Evolutionary conservation across 30 jellyfish, hydroid and myxozoan species (phyloP).

Genomic region (Rhopilema esculentum): DNA sequence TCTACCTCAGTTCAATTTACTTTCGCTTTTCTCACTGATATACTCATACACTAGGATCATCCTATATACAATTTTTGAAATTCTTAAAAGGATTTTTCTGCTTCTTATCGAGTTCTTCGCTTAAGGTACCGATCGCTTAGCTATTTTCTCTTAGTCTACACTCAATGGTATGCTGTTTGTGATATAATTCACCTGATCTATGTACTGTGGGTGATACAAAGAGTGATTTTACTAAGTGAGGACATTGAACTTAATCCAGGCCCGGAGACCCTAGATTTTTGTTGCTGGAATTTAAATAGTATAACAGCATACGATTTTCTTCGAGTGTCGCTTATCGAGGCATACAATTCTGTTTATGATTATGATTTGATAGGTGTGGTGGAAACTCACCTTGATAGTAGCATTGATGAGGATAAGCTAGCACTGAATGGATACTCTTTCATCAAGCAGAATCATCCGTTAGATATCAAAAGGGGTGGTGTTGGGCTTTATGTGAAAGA

Average conservation of each 20-base stretch:
- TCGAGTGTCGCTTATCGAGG: constrained; percentile 54
- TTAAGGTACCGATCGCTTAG: no score
- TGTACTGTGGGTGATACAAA: no score
- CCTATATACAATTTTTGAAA: no score
- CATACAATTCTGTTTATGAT: constrained; percentile 64
- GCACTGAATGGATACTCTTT: constrained; percentile 58
- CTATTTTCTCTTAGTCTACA: no score
- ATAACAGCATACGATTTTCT: constrained; percentile 65
- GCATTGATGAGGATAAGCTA: constrained; percentile 52
- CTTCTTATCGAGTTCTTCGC: no score
- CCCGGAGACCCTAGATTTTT: constrained; percentile 54
- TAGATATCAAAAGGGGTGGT: constrained; percentile 55
- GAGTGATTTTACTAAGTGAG: constrained; percentile 57
- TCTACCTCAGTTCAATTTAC: no score
- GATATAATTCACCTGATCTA: no score
- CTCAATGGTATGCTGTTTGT: no score
- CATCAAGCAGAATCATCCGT: constrained; percentile 59
- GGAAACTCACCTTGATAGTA: constrained; percentile 69
- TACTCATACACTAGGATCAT: no score
- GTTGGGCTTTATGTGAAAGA: constrained; percentile 63
- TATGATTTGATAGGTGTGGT: constrained; percentile 62
- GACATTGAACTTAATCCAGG: constrained; percentile 73
- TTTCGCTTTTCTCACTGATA: no score
- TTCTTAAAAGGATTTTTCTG: no score
- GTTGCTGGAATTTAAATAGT: constrained; percentile 66